Evolutionary conservation across 2,797 vertebrate species (phyloP).

Genomic region (Catharus ustulatus): DNA sequence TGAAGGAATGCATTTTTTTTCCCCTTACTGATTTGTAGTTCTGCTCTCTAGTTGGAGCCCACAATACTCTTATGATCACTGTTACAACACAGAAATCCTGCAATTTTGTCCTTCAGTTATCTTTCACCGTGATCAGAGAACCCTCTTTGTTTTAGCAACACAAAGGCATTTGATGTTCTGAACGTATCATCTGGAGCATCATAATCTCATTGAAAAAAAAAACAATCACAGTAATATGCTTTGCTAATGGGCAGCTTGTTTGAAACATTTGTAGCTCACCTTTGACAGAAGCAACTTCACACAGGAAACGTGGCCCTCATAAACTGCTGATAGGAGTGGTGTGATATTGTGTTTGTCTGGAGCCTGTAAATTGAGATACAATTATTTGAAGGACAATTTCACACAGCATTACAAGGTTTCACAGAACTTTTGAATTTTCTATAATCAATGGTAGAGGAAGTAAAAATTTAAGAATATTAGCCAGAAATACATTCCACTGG

Average conservation of each 20-base stretch:
- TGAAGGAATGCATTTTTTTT: not conserved
- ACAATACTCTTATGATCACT: not conserved
- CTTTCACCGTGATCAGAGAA: not conserved
- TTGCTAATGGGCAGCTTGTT: not conserved
- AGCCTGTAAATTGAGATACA: conserved; percentile 80
- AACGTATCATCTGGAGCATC: not conserved
- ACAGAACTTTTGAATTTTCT: not conserved
- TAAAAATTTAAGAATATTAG: not conserved
- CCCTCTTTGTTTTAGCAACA: not conserved
- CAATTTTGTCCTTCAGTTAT: not conserved
- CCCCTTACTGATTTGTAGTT: not conserved
- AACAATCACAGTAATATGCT: not conserved
- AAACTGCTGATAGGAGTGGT: conserved; percentile 90
- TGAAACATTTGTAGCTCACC: conserved; percentile 76
- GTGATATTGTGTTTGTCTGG: conserved; percentile 92
- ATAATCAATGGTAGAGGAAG: not conserved
- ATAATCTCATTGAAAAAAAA: not conserved
- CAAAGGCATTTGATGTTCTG: not conserved
- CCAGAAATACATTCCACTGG: not conserved
- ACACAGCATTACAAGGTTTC: not conserved
- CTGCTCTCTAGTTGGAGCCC: not conserved
- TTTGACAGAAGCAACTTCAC: conserved; percentile 94
- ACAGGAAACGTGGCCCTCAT: conserved; percentile 86
- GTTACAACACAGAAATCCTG: not conserved
- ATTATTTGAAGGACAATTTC: conserved; percentile 7